Evolutionary conservation across 2,888 invertebrate species (phyloP), one percentile per base, ranked within the genome.

Genomic region (Brachypterus glaber): DNA sequence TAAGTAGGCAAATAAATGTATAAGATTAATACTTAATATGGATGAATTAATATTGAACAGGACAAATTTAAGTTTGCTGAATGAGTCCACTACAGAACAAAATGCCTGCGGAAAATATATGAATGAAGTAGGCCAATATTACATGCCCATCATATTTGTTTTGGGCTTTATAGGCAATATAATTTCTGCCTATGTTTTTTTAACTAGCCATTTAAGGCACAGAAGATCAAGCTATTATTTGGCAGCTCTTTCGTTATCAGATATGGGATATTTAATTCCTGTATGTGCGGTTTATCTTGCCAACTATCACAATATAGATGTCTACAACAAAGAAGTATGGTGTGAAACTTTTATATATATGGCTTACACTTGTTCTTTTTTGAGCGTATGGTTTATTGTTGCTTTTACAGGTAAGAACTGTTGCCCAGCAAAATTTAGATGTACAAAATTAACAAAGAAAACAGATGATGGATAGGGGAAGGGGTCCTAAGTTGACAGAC

Each of bases 351-450:
- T 59, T 24, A 53, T 60, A 7, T 65, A 63, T 44, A 31, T 61
- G 0, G 58, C 61, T 32, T 57, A 61, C 26, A 60, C 61, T 3
- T 75, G 72, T 65, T 74, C 76, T 44, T 78, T 76, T 35, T 57
- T 80, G 8, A 77, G 77, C 50, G 78, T 77, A 2, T 81, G 79
- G 79, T 60, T 79, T 18, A 77, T 78, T 24, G 79, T 81, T 3
- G 77, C 77, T 1, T 80, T 80, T 55, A 80, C 80, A 1, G 27
- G 27, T 27, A 11, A n/a, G n/a, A n/a, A n/a, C n/a, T n/a, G n/a
- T n/a, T n/a, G n/a, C n/a, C n/a, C n/a, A n/a, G n/a, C n/a, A n/a
- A n/a, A n/a, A n/a, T n/a, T n/a, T n/a, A n/a, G n/a, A n/a, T n/a
- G n/a, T n/a, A n/a, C n/a, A n/a, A n/a, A n/a, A n/a, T n/a, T n/a